Base-by-base conservation (phyloP, 2,888 invertebrate species). In the Geophilus truncorum region DNA sequence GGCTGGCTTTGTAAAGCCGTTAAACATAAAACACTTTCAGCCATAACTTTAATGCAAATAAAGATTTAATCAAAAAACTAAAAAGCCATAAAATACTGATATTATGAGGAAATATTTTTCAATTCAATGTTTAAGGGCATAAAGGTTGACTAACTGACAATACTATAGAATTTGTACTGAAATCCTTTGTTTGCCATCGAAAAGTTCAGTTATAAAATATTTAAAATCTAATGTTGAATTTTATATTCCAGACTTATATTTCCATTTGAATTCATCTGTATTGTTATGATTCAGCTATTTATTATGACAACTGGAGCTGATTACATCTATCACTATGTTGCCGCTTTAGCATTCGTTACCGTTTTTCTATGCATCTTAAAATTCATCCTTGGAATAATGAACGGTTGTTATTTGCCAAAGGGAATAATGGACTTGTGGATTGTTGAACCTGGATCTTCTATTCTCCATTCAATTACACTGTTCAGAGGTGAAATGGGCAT, bases 401-500 rank as follows among this genome's bases (percentile, higher is more conserved):
- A 62, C 12, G 23, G 62, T 12, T 5, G 6, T 7, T 9, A 34
- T 7, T 34, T 5, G 34, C 34, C 34, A 7, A 5, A 5, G 6
- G 9, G 9, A 5, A 34, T 34, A 34, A 7, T 34, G 9, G 9
- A 34, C 34, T 34, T 9, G 9, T 7, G 34, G 9, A 34, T 62
- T 12, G 62, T 23, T 7, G 4, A 5, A 12, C 62, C 62, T 62
- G 21, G 12, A 7, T 7, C 5, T 21, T 62, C 6, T 12, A 7
- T 7, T 7, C 5, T 21, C 18, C 7, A 30, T 5, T 78, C 32
- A 9, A 6, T 96, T 82, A 92, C 94, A 7, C 90, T 92, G 84
- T 88, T 91, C 79, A 90, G 95, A 83, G 91, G 92, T 0, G 88
- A 92, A 2, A 91, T 92, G 0, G 93, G 92, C 85, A 86, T 94